Base-by-base conservation (phyloP, 2,888 invertebrate species). In the Phengaris alcon region DNA sequence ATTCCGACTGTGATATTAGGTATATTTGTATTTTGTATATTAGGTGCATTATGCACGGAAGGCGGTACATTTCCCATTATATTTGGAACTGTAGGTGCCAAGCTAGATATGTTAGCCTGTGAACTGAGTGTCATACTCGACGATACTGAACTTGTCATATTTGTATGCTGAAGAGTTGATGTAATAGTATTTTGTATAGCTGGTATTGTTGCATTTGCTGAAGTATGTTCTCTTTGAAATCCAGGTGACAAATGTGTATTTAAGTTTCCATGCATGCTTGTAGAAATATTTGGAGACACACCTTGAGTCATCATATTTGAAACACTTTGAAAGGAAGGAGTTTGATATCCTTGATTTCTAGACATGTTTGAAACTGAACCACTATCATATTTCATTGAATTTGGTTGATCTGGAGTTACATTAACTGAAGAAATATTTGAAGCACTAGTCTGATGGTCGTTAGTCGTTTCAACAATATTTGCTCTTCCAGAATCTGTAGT, bases 191-290 rank as follows among this genome's bases (percentile, higher is more conserved):
- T 78, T 80, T 80, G 84, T 13, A 81, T 77, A 76, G 81, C 87
- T 80, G 90, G 80, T 80, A 83, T 78, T 76, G 85, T 79, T 81
- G 88, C 89, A 59, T 86, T 80, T 64, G 82, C 84, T 80, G 86
- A 78, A 48, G 85, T 78, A 52, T 86, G 82, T 70, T 86, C 84
- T 81, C 83, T 90, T 82, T 92, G 90, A 84, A 91, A 94, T 78
- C 89, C 88, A 57, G 91, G 79, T 79, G 93, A 86, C 80, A 93
- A 89, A 80, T 55, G 69, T 55, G 75, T 55, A 70, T 87, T 85
- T 76, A 84, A 82, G 81, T 82, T 89, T 78, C 81, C 85, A 78
- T 84, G 84, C 69, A 90, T 80, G 82, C 83, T 87, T 64, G 83
- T 80, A 78, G 87, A 79, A 74, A 87, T 79, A 79, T 82, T 89